Conservation (phyloP, 2,888 invertebrate genomes). For the Plagodis pulveraria region DNA sequence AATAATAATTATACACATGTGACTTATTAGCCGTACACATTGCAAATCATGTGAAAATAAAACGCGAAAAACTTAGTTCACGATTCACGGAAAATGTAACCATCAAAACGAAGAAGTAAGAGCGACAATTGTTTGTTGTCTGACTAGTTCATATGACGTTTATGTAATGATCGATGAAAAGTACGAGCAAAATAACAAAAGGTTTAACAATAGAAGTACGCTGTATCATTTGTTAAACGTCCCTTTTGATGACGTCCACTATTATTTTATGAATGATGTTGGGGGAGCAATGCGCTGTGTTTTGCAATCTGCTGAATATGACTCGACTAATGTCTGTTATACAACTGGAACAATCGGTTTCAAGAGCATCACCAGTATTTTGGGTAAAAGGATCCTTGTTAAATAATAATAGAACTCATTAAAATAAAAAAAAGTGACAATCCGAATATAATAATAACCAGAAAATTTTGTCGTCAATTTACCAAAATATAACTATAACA, state of each 20-base stretch:
- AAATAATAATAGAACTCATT: neutral
- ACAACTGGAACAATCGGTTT: conserved; percentile 8
- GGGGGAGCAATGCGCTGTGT: conserved; percentile 62
- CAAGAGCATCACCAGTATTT: neutral
- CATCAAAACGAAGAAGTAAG: conserved; percentile 22
- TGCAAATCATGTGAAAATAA: conserved; percentile 65
- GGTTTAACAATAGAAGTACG: conserved; percentile 79
- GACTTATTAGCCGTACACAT: conserved; percentile 79
- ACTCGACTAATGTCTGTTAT: conserved; percentile 30
- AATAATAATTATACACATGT: conserved; percentile 84
- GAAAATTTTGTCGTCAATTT: too few relatives aligned
- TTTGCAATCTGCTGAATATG: conserved; percentile 56
- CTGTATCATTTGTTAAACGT: conserved; percentile 84
- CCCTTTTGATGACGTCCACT: conserved; percentile 80
- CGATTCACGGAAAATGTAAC: conserved; percentile 22
- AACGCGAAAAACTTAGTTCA: conserved; percentile 40
- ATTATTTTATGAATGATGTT: conserved; percentile 82
- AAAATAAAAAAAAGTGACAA: too few relatives aligned
- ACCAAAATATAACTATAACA: too few relatives aligned
- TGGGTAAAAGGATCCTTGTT: conserved; percentile 2
- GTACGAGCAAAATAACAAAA: conserved; percentile 77
- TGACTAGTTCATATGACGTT: conserved; percentile 47
- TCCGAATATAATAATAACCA: too few relatives aligned
- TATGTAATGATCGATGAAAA: conserved; percentile 45
- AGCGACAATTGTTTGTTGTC: conserved; percentile 33